Conservation (phyloP, 2,888 invertebrate genomes). For the Automeris io region DNA sequence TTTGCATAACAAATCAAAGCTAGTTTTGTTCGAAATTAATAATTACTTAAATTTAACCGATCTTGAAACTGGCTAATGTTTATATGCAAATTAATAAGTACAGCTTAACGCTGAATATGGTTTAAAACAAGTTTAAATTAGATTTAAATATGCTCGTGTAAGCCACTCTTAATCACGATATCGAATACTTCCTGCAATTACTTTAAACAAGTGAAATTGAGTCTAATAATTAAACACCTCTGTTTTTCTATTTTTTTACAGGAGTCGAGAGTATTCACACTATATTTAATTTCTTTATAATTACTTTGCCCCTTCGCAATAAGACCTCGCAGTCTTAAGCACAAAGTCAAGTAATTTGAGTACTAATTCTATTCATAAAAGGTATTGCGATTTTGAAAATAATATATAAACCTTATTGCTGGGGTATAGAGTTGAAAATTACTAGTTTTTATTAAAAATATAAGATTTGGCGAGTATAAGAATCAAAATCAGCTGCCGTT, state of each 20-base stretch:
- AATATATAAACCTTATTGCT: neutral
- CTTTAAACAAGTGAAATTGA: no score
- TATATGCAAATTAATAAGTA: no score
- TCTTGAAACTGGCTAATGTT: no score
- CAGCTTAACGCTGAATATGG: no score
- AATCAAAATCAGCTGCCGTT: constrained; percentile 11
- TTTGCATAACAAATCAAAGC: no score
- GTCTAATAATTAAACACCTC: no score
- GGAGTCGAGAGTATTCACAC: constrained; percentile 18
- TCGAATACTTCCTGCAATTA: no score
- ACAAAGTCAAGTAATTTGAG: constrained; percentile 28
- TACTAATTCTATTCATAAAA: constrained; percentile 17
- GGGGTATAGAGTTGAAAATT: neutral
- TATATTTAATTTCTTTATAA: constrained; percentile 19
- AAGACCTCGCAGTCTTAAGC: constrained; percentile 15
- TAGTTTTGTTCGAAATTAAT: no score
- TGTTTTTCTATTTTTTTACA: neutral
- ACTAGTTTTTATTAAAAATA: neutral
- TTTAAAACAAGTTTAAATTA: no score
- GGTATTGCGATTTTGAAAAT: neutral
- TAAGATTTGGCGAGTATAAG: neutral
- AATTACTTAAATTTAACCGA: no score
- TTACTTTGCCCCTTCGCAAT: constrained; percentile 19
- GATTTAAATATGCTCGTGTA: no score
- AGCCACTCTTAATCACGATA: no score